phyloP scores from a whole-genome alignment of 2,888 invertebrate species.

The Prostheceraeus crozeri region DNA sequence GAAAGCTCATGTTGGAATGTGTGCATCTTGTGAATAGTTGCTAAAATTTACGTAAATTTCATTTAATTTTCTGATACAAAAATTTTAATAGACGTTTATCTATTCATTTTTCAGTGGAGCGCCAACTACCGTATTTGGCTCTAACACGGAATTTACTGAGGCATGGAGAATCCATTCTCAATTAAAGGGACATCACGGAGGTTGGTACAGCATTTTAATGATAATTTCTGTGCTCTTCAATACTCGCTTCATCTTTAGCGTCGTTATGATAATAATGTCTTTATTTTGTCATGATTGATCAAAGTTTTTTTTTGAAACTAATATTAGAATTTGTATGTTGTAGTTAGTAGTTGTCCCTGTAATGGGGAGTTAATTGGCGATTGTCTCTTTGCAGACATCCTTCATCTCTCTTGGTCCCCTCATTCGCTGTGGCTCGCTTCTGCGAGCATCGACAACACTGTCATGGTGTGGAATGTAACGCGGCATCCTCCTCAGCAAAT shows the following conservation, averaged over 20 bases:
- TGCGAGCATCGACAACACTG: constrained; percentile 89
- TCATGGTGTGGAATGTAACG: constrained; percentile 81
- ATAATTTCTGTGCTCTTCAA: neutral
- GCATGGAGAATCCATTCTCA: constrained; percentile 84
- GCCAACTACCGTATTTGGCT: constrained; percentile 9
- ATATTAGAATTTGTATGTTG: neutral
- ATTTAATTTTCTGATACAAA: too few species aligned
- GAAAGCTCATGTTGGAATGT: too few species aligned
- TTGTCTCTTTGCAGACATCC: constrained; percentile 64
- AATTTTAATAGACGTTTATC: too few species aligned
- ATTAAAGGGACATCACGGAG: constrained; percentile 68
- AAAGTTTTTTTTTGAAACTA: neutral
- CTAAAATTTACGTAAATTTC: too few species aligned
- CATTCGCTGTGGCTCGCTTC: constrained; percentile 86
- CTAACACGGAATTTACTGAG: constrained; percentile 60
- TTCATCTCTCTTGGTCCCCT: constrained; percentile 93
- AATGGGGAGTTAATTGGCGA: neutral
- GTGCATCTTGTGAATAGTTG: too few species aligned
- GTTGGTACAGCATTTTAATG: too few species aligned
- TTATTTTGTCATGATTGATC: neutral
- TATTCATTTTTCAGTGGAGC: too few species aligned
- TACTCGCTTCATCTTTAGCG: neutral
- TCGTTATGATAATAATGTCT: neutral
- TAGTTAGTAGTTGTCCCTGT: neutral
- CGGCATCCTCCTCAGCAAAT: neutral